phyloP scores from a whole-genome alignment of 1,140 invertebrate species.

The Caenorhabditis briggsae region DNA sequence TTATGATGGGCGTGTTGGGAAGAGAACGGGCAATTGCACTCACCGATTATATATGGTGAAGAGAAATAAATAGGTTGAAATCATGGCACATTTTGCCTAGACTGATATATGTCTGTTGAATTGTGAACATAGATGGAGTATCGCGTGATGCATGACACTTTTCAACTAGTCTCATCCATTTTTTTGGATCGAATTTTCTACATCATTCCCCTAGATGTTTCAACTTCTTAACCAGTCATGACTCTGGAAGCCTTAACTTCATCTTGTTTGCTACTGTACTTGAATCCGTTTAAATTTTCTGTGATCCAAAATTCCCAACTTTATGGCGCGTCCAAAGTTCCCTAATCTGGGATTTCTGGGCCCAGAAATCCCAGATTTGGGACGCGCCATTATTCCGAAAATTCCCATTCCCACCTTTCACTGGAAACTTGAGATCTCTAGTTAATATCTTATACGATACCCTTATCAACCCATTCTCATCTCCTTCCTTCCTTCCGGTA shows the following conservation, averaged over 20 bases:
- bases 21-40: not conserved
- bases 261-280: no score
- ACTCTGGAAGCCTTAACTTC: no score
- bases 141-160: constrained; percentile 43
- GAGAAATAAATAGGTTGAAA: not conserved
- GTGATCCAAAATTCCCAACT: no score
- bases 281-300: no score
- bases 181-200: not conserved
- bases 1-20: constrained; percentile 41
- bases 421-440: not conserved
- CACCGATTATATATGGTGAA: not conserved
- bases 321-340: no score
- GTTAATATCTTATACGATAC: not conserved
- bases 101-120: constrained; percentile 15
- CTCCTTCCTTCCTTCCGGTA: constrained; percentile 3
- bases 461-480: no score
- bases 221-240: not conserved
- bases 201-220: not conserved
- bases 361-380: no score
- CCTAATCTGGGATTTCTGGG: no score
- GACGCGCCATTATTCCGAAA: no score
- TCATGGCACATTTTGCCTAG: not conserved
- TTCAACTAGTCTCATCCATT: not conserved
- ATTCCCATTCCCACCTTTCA: no score
- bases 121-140: not conserved